Percentiles rank a stretch among this genome's conserved stretches.
phyloP scores from a whole-genome alignment of 1,140 invertebrate species.

The Agrilus planipennis region DNA sequence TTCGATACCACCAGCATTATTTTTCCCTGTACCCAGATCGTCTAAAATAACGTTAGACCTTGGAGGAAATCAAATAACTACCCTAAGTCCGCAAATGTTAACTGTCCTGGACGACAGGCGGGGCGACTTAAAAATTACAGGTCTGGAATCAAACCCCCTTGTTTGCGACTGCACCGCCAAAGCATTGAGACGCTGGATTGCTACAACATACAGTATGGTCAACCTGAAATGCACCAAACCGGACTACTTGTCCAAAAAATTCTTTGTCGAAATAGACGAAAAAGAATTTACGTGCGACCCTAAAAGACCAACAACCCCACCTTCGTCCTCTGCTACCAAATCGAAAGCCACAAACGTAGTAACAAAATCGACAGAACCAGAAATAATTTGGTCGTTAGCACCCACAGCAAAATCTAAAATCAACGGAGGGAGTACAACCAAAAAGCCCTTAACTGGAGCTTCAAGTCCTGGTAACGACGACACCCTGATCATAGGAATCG shows the following conservation, averaged over 20 bases:
- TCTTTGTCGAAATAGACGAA: conserved; percentile 61
- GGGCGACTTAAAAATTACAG: conserved; percentile 56
- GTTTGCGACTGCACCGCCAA: conserved; percentile 74
- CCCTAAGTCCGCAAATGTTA: conserved; percentile 62
- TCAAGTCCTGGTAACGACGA: conserved; percentile 69
- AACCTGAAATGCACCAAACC: conserved; percentile 55
- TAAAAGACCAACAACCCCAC: conserved; percentile 41
- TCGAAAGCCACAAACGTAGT: conserved; percentile 35
- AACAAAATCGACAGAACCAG: conserved; percentile 56
- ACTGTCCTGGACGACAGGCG: conserved; percentile 67
- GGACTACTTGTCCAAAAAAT: conserved; percentile 47
- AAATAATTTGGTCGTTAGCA: conserved; percentile 77
- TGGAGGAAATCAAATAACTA: conserved; percentile 61
- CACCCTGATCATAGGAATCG: conserved; percentile 82
- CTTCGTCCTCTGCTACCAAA: conserved; percentile 33
- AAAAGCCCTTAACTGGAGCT: conserved; percentile 42
- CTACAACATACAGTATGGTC: conserved; percentile 44
- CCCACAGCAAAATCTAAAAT: conserved; percentile 41
- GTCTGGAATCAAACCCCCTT: conserved; percentile 65
- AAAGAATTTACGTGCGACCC: conserved; percentile 67
- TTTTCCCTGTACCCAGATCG: conserved; percentile 82
- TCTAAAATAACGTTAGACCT: conserved; percentile 67
- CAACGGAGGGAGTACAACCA: conserved; percentile 40
- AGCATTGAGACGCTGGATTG: conserved; percentile 65
- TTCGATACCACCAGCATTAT: conserved; percentile 60